Percentiles rank a stretch among this genome's conserved stretches.
These are phyloP conservation scores for human DNA, from an alignment of 2,113 vertebrate genomes.

Conservation along the genomic window GRCh38 chr22:36809501-36810000, in stretches of 20 bases:
- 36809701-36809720: accelerated
- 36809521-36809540: not conserved
- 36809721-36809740: not conserved
- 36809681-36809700: accelerated
- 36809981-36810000: no score
- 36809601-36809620: not conserved
- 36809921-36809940: no score
- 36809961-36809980: no score
- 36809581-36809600: not conserved
- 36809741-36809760: not conserved
- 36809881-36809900: no score
- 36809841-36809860: not conserved
- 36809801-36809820: not conserved
- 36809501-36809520: not conserved
- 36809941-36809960: no score
- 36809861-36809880: no score
- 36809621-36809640: not conserved
- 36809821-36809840: not conserved
- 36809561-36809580: not conserved
- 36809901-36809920: no score
- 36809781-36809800: not conserved
- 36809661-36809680: not conserved
- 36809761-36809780: not conserved
- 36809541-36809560: not conserved
- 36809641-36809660: accelerated